Evolutionary conservation across 2,113 vertebrate species (phyloP), one percentile per base, ranked within the genome.

Genomic region (Alectura lathami): DNA sequence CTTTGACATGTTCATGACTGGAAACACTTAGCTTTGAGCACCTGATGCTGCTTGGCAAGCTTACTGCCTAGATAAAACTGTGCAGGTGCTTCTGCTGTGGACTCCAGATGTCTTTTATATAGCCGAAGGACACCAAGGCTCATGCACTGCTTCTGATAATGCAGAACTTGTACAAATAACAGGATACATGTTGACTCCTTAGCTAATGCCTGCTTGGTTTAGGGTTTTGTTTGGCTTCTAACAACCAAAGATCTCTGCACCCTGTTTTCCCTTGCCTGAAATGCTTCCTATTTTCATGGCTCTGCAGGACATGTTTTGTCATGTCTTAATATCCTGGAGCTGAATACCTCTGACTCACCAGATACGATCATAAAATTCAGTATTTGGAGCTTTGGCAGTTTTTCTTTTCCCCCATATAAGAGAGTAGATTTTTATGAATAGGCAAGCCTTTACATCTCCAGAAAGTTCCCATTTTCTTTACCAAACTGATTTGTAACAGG

Each of bases 11-110:
- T 90, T 78, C 48, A 8, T 42, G 56, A 85, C 89, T 96, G 92
- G 91, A 93, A 96, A 29, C 45, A n/a, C 79, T 96, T 96, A 92
- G 62, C 63, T 89, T 74, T 86, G 75, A 91, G 50, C 95, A 94
- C 93, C 85, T 91, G 91, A 94, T 48, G 42, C 45, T 54, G 38
- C 36, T 36, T 94, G 91, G 34, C 68, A 96, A 89, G 13, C 91
- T 84, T 90, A 48, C 50, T 75, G 90, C 82, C 93, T 89, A 88
- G 72, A 45, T 89, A 77, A 88, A 70, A 63, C 66, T 47, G 5
- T 84, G 83, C 74, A 83, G 88, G 67, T 94, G 95, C 63, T 91
- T 93, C 40, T 38, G 69, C 64, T 95, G 59, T 43, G 51, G 32
- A 40, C 43, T 94, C 87, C 91, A 94, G 83, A 95, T 96, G 91